Percentiles rank a stretch among this genome's conserved stretches.
phyloP scores from a whole-genome alignment of 1,140 invertebrate genomes.

The Trichonephila clavata region DNA sequence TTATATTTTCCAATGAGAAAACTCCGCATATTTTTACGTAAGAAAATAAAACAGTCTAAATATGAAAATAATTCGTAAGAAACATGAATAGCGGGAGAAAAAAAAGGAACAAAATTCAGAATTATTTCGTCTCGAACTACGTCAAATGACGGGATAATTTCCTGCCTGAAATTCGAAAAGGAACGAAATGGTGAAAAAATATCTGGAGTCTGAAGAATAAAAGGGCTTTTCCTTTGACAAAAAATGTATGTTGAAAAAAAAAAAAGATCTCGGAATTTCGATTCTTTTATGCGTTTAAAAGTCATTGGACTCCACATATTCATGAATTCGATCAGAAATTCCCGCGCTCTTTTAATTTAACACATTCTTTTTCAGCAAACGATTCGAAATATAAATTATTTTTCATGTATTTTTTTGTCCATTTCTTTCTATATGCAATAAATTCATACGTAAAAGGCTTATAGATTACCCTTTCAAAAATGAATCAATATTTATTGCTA shows the following conservation, averaged over 20 bases:
- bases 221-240: not conserved
- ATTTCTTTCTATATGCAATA: not conserved
- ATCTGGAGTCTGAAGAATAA: no score
- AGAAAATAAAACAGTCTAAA: not conserved
- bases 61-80: not conserved
- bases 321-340: not conserved
- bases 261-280: not conserved
- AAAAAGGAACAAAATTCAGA: constrained; percentile 10
- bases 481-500: not conserved
- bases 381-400: not conserved
- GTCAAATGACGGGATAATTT: constrained; percentile 15
- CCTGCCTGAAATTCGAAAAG: not conserved
- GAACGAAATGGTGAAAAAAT: not conserved
- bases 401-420: not conserved
- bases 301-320: constrained; percentile 19
- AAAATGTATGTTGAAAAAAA: not conserved
- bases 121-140: not conserved
- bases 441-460: not conserved
- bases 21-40: not conserved
- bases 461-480: not conserved
- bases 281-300: not conserved
- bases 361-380: not conserved
- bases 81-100: not conserved
- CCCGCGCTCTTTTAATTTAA: not conserved
- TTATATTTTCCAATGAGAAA: not conserved